Evolutionary conservation across 2,113 vertebrate species (phyloP).

Genomic region (Galemys pyrenaicus): DNA sequence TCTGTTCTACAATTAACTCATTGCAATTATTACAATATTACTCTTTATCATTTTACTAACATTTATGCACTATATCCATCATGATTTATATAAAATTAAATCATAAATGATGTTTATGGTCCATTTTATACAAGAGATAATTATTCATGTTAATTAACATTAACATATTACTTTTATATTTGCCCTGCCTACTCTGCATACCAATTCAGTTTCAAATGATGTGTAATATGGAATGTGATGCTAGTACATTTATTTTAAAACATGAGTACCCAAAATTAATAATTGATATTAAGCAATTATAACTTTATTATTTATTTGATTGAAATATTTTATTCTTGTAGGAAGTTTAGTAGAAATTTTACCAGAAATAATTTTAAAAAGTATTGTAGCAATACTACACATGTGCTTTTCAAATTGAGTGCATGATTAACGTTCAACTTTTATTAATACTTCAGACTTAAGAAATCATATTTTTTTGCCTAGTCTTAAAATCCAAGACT

Average conservation of each 20-base stretch:
- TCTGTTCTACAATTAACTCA: conserved; percentile 42
- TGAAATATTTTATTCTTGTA: background rate
- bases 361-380: background rate
- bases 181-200: background rate
- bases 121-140: background rate
- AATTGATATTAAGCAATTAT: background rate
- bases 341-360: background rate
- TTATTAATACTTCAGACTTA: background rate
- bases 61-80: background rate
- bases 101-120: conserved; percentile 28
- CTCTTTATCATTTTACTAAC: conserved; percentile 35
- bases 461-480: background rate
- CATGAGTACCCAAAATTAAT: background rate
- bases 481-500: background rate
- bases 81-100: conserved; percentile 54
- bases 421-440: background rate
- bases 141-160: conserved; percentile 55
- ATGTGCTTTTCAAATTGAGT: background rate
- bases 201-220: background rate
- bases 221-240: background rate
- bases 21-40: conserved; percentile 1
- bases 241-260: background rate
- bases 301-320: background rate
- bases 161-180: conserved; percentile 21
- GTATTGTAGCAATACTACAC: background rate